phyloP scores from a whole-genome alignment of 2,113 vertebrate species.

The Melanerpes aurifrons region DNA sequence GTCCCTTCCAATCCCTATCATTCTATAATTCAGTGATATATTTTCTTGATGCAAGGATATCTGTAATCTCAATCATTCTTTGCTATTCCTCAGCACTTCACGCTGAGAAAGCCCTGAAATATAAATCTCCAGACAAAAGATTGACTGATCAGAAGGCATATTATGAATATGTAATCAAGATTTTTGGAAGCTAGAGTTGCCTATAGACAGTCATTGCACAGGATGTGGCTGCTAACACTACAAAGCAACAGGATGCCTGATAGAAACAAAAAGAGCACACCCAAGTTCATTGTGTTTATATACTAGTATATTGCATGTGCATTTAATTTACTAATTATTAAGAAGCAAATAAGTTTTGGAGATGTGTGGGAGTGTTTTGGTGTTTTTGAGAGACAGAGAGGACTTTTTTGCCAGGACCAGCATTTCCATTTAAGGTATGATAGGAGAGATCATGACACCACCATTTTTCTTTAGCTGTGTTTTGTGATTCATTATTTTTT shows the following conservation, averaged over 20 bases:
- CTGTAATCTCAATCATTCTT: neutral
- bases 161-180: neutral
- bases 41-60: neutral
- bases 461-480: neutral
- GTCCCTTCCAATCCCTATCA: no score
- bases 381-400: no score
- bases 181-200: neutral
- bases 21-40: no score
- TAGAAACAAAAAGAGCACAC: neutral
- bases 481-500: neutral
- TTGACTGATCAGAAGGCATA: neutral
- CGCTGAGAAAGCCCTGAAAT: neutral
- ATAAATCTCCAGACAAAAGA: neutral
- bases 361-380: neutral
- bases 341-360: neutral
- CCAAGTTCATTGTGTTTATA: neutral
- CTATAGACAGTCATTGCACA: neutral
- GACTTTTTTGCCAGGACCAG: no score
- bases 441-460: no score
- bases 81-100: neutral
- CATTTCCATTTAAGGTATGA: no score
- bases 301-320: neutral
- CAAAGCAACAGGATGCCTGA: neutral
- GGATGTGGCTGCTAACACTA: neutral
- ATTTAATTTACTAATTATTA: neutral